Base-by-base conservation (phyloP, 1,140 invertebrate species). In the Panulirus ornatus region DNA sequence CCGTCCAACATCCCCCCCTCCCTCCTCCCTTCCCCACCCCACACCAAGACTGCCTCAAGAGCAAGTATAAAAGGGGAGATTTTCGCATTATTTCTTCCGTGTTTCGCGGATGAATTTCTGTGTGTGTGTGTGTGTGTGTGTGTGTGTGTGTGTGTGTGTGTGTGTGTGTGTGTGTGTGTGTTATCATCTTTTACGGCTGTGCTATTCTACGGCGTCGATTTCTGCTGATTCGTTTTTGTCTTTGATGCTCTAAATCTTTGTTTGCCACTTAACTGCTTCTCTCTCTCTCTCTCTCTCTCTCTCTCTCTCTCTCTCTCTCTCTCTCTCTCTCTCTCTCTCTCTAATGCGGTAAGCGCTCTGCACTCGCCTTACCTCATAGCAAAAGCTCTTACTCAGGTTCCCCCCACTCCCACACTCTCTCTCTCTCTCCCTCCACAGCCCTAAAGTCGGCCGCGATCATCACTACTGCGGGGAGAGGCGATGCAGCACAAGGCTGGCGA, bases 281-380 rank as follows among this genome's bases (percentile, higher is more conserved):
- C 71, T 36, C 47, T 51, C 71, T 75, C 66, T 51, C 71, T 54
- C 71, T 75, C 84, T 75, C 71, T 75, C 66, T 51, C 70, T 75
- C 71, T 51, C 71, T 75, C 70, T 86, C 47, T 40, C 42, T 73
- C 27, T 70, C 54, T 84, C 82, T 71, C 54, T 71, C 36, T 78
- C 36, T 70, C 36, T 42, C 82, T 71, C 36, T 30, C 16, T 22
- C 54, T 40, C 19, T 42, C n/a, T 27, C 2, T 63, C 38, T 9
- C 30, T 34, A n/a, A 16, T 36, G 1, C 38, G 1, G 9, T 19
- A 9, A 8, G 6, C 42, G 73, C 42, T 63, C 66, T 84, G 11
- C 54, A n/a, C 81, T 30, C 44, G 9, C 84, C 0, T 2, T 58
- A 14, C 47, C 36, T 22, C 16, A 70, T 14, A 73, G 42, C 70